Evolutionary conservation across 2,113 vertebrate genomes (phyloP), one percentile per base, ranked within the genome.

Genomic region (Otolemur garnettii): DNA sequence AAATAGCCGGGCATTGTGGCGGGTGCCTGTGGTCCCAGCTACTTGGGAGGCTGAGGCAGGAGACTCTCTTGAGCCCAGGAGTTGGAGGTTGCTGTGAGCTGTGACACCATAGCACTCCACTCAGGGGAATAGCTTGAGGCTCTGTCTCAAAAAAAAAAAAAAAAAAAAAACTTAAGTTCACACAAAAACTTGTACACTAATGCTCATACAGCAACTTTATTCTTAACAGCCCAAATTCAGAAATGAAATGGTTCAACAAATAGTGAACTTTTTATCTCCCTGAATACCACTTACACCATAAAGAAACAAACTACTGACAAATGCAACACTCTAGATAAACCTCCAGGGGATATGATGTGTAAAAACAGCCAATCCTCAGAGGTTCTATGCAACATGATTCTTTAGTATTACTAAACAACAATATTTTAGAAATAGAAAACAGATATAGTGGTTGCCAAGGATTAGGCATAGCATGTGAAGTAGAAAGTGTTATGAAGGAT

Each of bases 241-340:
- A 90, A 71, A 64, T 6, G 18, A 93, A 69, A 38, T 2, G 21
- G 38, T 81, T 75, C 68, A 75, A 90, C 30, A 50, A 57, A 80
- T n/a, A 14, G 55, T 68, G n/a, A 24, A 50, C 45, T 50, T 50
- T 57, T 74, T 4, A 42, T 18, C 8, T 80, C 35, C 87, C 74
- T 45, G 4, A 90, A 85, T 4, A 87, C 13, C 19, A 68, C 21
- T 45, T 35, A 24, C 50, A 74, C 21, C 45, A 91, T 35, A 80
- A 84, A 96, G 68, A n/a, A 96, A 84, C 12, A 35, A 86, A 93
- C 53, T 35, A 90, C 7, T 90, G 68, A 87, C 33, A 93, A 5
- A n/a, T 55, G 19, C 42, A 69, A 88, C 33, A 91, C 75, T 11
- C 33, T 66, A 64, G 50, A 64, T 72, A 42, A 38, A 66, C n/a